Percentiles rank a stretch among this genome's conserved stretches.
Evolutionary conservation across 92 coral and sea anemone genomes (phyloP).

Genomic region (Bergia sp.): DNA sequence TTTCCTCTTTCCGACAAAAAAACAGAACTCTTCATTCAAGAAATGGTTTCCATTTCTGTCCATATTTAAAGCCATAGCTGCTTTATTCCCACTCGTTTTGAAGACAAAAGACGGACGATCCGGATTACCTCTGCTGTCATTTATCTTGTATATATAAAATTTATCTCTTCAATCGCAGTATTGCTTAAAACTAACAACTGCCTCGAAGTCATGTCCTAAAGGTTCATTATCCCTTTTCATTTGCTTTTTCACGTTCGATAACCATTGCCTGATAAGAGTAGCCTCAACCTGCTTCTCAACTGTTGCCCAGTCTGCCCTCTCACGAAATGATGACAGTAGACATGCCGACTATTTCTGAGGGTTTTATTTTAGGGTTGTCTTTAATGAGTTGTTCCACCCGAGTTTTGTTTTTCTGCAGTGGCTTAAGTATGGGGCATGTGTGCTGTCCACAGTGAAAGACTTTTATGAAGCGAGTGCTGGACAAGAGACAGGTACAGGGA

Average conservation of each 20-base stretch:
- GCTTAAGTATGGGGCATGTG: constrained; percentile 53
- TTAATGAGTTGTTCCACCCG: constrained; percentile 41
- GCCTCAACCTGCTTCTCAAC: constrained; percentile 56
- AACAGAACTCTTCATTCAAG: constrained; percentile 56
- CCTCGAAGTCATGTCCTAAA: constrained; percentile 53
- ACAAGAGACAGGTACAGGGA: constrained; percentile 39
- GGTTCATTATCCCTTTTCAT: constrained; percentile 54
- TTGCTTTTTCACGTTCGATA: constrained; percentile 56
- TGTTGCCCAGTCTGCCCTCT: constrained; percentile 45
- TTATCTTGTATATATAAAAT: constrained; percentile 41
- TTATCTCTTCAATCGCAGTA: constrained; percentile 34
- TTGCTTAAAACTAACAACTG: constrained; percentile 47
- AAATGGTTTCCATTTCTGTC: constrained; percentile 58
- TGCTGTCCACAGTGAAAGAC: constrained; percentile 61
- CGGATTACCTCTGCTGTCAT: constrained; percentile 48
- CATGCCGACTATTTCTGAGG: constrained; percentile 57
- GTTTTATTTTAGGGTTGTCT: constrained; percentile 65
- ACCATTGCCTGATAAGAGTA: constrained; percentile 52
- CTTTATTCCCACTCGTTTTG: constrained; percentile 27
- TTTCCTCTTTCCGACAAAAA: constrained; percentile 64
- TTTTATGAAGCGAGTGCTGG: constrained; percentile 27
- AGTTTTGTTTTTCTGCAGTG: constrained; percentile 31
- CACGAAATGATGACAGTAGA: constrained; percentile 46
- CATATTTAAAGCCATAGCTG: constrained; percentile 46
- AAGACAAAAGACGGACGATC: constrained; percentile 47